Conservation (phyloP, 2,797 vertebrate species). For the Artibeus lituratus region DNA sequence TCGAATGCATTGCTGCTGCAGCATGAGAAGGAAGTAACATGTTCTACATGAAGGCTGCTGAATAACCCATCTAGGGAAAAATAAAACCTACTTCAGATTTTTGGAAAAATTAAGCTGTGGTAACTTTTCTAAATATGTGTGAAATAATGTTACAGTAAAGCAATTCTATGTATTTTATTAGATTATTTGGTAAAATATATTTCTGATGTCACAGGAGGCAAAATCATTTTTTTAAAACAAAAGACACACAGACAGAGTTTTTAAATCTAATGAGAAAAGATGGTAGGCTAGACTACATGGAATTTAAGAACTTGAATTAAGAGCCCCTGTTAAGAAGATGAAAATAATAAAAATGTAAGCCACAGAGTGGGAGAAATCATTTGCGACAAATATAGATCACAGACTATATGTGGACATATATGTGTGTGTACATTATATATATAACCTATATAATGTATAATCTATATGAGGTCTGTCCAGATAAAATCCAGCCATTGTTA, state of each 20-base stretch:
- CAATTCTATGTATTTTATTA: not conserved
- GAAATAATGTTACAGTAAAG: not conserved
- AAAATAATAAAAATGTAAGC: not conserved
- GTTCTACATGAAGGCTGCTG: not conserved
- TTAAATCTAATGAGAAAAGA: not conserved
- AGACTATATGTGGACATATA: not conserved
- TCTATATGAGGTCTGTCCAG: too few relatives aligned
- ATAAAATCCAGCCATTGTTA: too few relatives aligned
- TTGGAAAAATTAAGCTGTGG: not conserved
- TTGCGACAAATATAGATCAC: not conserved
- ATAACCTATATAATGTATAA: too few relatives aligned
- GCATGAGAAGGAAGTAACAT: not conserved
- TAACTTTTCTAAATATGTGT: not conserved
- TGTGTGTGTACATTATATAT: not conserved
- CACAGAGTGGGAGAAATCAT: not conserved
- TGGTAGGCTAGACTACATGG: not conserved
- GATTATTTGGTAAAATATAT: not conserved
- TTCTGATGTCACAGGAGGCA: not conserved
- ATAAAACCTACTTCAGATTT: not conserved
- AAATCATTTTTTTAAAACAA: not conserved
- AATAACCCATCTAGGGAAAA: not conserved
- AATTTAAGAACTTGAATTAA: not conserved
- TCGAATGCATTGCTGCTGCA: not conserved
- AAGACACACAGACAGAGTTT: not conserved
- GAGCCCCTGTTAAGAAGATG: not conserved